Conservation (phyloP, 2,113 vertebrate genomes). For the Mirza zaza region DNA sequence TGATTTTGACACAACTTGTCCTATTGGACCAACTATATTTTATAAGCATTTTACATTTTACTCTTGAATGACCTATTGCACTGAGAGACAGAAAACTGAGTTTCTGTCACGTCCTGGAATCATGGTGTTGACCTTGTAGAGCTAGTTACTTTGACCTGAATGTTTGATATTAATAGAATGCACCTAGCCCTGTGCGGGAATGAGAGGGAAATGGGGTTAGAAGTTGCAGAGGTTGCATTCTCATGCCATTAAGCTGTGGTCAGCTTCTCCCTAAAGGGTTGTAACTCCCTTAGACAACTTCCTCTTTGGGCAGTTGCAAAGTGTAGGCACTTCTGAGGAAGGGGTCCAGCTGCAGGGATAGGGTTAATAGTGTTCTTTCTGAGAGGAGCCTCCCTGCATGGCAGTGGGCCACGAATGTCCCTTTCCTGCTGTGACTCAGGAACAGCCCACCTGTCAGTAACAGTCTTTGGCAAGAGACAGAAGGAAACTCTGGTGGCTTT, state of each 20-base stretch:
- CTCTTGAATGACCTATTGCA: background rate
- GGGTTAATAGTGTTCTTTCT: background rate
- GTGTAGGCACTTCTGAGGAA: conserved; percentile 25
- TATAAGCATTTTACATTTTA: background rate
- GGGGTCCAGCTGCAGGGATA: background rate
- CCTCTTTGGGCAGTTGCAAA: conserved; percentile 48
- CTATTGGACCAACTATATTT: background rate
- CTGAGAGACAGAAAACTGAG: background rate
- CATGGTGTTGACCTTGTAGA: background rate
- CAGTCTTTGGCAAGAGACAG: background rate
- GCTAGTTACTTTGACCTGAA: background rate
- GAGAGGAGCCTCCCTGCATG: background rate
- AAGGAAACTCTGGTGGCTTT: background rate
- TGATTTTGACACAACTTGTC: conserved; percentile 18
- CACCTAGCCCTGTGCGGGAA: background rate
- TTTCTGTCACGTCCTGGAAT: background rate
- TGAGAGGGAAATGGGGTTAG: background rate
- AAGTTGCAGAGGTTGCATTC: background rate
- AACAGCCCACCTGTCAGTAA: background rate
- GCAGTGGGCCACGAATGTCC: background rate
- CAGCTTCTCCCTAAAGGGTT: conserved; percentile 33
- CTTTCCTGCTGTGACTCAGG: conserved; percentile 13
- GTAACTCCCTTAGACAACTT: conserved; percentile 59
- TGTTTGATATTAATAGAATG: background rate
- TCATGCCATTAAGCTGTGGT: background rate